phyloP scores from a whole-genome alignment of 1,140 invertebrate species.

The Scaptomyza pallida region DNA sequence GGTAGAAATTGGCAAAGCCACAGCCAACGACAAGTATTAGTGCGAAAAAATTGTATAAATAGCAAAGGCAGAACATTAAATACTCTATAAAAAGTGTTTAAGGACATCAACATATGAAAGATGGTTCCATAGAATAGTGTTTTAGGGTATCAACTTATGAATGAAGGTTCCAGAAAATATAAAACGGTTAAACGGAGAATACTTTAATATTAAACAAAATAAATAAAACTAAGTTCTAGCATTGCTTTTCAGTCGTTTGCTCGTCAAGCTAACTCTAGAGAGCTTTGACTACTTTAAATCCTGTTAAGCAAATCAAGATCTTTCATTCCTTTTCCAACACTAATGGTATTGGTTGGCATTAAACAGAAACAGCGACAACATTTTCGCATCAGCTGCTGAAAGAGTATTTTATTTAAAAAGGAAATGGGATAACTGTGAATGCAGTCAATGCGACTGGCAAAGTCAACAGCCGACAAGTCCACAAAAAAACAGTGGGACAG shows the following conservation, averaged over 20 bases:
- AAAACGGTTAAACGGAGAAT: no score
- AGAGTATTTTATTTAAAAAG: slow-evolving; percentile 32
- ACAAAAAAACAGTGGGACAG: background rate
- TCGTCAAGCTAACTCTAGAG: background rate
- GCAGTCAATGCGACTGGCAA: slow-evolving; percentile 33
- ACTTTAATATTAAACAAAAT: no score
- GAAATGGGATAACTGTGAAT: slow-evolving; percentile 31
- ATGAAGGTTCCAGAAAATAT: no score
- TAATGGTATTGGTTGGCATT: background rate
- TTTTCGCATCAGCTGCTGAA: slow-evolving; percentile 11
- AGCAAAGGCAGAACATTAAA: background rate
- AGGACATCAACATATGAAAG: no score
- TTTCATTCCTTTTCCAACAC: background rate
- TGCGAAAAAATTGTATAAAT: background rate
- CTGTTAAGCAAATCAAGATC: background rate
- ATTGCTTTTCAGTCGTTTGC: no score
- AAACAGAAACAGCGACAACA: background rate
- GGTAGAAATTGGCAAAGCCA: slow-evolving; percentile 43
- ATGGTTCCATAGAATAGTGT: background rate
- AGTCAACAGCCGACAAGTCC: slow-evolving; percentile 19
- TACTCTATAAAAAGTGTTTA: slow-evolving; percentile 4
- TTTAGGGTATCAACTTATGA: no score
- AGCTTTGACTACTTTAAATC: background rate
- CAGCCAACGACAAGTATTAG: slow-evolving; percentile 27
- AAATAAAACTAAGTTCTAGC: no score